Evolutionary conservation across 2,113 vertebrate genomes (phyloP).

Genomic region (Percina caprodes): DNA sequence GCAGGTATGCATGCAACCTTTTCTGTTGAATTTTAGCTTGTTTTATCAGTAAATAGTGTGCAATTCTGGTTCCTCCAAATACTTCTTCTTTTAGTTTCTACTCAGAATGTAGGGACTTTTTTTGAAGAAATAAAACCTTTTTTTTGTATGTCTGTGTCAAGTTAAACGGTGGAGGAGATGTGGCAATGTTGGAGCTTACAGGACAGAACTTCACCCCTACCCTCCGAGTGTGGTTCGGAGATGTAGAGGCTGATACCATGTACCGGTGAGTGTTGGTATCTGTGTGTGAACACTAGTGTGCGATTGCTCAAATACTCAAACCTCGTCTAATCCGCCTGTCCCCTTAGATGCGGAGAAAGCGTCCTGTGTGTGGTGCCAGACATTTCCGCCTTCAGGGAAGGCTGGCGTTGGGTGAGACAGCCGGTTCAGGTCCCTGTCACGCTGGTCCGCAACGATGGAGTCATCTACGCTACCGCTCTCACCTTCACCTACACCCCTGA

Average conservation of each 20-base stretch:
- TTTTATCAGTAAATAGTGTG: neutral
- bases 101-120: neutral
- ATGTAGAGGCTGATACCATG: constrained; percentile 98
- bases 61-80: neutral
- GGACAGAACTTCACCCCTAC: constrained; percentile 98
- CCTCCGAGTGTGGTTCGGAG: constrained; percentile 97
- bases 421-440: constrained; percentile 98
- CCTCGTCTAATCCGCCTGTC: neutral
- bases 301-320: neutral
- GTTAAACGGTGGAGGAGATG: constrained; percentile 96
- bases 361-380: constrained; percentile 97
- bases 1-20: constrained; percentile 68
- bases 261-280: constrained; percentile 86
- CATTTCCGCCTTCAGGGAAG: constrained; percentile 98
- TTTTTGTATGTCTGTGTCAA: constrained; percentile 57
- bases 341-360: constrained; percentile 92
- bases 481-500: constrained; percentile 99
- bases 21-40: neutral
- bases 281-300: neutral
- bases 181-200: constrained; percentile 98
- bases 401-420: constrained; percentile 97
- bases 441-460: constrained; percentile 95
- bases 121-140: neutral
- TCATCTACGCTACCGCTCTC: constrained; percentile 97
- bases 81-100: neutral